These are phyloP conservation scores for Gobionotothen gibberifrons DNA, from an alignment of 2,797 vertebrate genomes.

Conservation along the genomic window DNA sequence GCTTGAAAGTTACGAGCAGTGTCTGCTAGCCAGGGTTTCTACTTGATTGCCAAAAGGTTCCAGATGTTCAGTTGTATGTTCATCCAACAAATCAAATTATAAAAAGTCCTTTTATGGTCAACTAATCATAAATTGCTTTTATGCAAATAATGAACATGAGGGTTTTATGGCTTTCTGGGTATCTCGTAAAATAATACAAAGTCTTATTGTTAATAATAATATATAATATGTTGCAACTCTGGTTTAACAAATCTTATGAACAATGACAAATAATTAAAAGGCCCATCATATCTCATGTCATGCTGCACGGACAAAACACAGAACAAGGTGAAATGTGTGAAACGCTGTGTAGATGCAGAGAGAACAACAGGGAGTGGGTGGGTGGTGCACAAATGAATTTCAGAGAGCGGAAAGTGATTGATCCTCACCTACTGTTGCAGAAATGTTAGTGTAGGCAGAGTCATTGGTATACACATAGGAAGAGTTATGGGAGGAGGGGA, in stretches of 20 bases:
- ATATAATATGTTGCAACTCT: neutral
- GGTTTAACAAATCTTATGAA: neutral
- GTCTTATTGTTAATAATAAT: neutral
- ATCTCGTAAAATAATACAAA: slow-evolving; percentile 11
- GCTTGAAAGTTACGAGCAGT: slow-evolving; percentile 6
- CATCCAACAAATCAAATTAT: slow-evolving; percentile 10
- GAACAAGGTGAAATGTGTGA: slow-evolving; percentile 17
- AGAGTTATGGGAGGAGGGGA: slow-evolving; percentile 93
- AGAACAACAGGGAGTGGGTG: slow-evolving; percentile 44
- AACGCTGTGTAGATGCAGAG: slow-evolving; percentile 33
- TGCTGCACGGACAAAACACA: slow-evolving; percentile 6
- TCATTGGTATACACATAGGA: slow-evolving; percentile 98
- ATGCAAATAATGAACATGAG: slow-evolving; percentile 1
- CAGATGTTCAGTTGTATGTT: slow-evolving; percentile 8
- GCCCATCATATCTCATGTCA: slow-evolving; percentile 6
- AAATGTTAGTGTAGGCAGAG: slow-evolving; percentile 98
- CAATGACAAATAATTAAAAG: neutral
- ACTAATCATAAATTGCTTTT: slow-evolving; percentile 10
- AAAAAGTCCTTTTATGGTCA: neutral
- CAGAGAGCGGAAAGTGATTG: slow-evolving; percentile 49
- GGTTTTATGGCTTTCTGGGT: slow-evolving; percentile 27
- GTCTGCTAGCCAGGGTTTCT: neutral
- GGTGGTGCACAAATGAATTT: slow-evolving; percentile 52
- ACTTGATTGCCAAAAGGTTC: neutral
- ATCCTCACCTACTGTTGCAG: slow-evolving; percentile 98